These are phyloP conservation scores for Clarias pachynema DNA, from an alignment of 2,797 vertebrate genomes.

Conservation along the genomic window DNA sequence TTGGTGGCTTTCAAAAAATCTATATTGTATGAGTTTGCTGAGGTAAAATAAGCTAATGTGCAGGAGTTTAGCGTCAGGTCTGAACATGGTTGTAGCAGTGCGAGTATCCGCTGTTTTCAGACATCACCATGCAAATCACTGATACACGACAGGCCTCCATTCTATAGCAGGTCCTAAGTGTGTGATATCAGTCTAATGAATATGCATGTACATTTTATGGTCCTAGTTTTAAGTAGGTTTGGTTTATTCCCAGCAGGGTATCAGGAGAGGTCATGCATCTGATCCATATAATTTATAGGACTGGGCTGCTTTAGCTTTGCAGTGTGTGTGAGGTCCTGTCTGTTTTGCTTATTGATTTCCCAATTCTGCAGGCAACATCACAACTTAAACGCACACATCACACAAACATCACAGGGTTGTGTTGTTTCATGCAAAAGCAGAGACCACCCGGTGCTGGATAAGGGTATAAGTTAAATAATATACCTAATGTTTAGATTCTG, in stretches of 20 bases:
- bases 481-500: background rate
- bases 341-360: background rate
- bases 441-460: background rate
- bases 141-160: background rate
- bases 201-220: background rate
- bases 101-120: background rate
- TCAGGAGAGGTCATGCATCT: background rate
- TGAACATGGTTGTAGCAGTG: slow-evolving; percentile 1
- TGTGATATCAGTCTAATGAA: background rate
- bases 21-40: background rate
- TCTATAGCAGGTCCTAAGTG: background rate
- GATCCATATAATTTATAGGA: background rate
- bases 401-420: background rate
- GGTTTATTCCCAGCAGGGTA: background rate
- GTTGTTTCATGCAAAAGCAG: background rate
- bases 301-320: slow-evolving; percentile 5
- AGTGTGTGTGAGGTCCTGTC: background rate
- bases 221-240: background rate
- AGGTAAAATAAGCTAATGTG: background rate
- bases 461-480: background rate
- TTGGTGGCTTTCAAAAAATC: background rate
- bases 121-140: background rate
- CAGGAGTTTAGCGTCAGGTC: background rate
- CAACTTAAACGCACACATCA: background rate
- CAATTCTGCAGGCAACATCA: background rate